These are phyloP conservation scores for Cephalotes varians DNA, from an alignment of 2,888 invertebrate genomes.

Conservation along the genomic window DNA sequence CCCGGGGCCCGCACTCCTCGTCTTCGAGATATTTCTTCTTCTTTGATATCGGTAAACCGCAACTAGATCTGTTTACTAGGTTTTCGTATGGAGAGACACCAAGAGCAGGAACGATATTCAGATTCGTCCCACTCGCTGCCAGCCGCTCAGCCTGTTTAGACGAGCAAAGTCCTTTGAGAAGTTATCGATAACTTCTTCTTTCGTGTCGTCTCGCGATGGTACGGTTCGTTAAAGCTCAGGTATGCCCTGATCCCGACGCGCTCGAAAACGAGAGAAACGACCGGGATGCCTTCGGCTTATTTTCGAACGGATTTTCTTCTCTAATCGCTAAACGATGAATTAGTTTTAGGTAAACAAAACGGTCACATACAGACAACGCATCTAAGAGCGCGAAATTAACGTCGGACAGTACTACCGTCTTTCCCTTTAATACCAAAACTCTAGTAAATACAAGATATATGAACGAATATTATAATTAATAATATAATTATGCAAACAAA, in stretches of 20 bases:
- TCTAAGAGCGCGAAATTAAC: slow-evolving; percentile 43
- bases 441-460: slow-evolving; percentile 61
- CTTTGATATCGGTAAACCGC: slow-evolving; percentile 41
- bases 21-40: slow-evolving; percentile 40
- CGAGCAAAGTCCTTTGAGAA: slow-evolving; percentile 52
- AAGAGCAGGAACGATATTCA: slow-evolving; percentile 59
- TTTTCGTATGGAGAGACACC: slow-evolving; percentile 35
- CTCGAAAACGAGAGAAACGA: slow-evolving; percentile 46
- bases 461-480: slow-evolving; percentile 65
- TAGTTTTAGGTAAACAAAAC: slow-evolving; percentile 45
- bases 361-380: slow-evolving; percentile 44
- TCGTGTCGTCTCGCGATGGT: slow-evolving; percentile 53
- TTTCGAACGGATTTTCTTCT: slow-evolving; percentile 51
- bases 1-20: slow-evolving; percentile 29
- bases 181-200: slow-evolving; percentile 45
- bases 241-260: slow-evolving; percentile 44
- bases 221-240: slow-evolving; percentile 47
- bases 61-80: slow-evolving; percentile 35
- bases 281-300: slow-evolving; percentile 54
- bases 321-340: slow-evolving; percentile 51
- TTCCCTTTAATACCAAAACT: slow-evolving; percentile 81
- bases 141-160: slow-evolving; percentile 52
- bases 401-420: slow-evolving; percentile 67
- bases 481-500: slow-evolving; percentile 64
- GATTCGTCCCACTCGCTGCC: slow-evolving; percentile 73